These are phyloP conservation scores for Hippocampus kuda DNA, from an alignment of 2,797 vertebrate species.

Conservation along the genomic window DNA sequence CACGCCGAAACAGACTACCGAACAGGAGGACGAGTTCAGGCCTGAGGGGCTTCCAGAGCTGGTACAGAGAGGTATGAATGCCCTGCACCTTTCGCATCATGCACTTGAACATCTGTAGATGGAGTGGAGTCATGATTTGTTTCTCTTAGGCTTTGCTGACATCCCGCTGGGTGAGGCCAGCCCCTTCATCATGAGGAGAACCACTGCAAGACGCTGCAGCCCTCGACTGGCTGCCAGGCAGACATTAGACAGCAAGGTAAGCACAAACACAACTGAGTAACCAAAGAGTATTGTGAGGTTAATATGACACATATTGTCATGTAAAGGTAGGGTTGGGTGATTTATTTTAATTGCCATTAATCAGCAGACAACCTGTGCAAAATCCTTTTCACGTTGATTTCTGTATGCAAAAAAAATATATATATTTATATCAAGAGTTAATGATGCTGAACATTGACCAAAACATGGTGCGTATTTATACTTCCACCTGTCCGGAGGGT, in stretches of 20 bases:
- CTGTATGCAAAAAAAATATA: no score
- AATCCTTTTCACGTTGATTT: no score
- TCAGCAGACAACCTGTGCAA: no score
- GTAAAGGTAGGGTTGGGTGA: no score
- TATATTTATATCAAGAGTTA: no score
- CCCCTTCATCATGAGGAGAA: constrained; percentile 72
- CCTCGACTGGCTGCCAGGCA: constrained; percentile 50
- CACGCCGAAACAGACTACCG: constrained; percentile 26
- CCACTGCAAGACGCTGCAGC: constrained; percentile 65
- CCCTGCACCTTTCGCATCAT: not conserved
- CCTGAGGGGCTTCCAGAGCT: constrained; percentile 78
- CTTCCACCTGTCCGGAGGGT: no score
- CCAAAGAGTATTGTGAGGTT: no score
- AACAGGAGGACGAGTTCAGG: constrained; percentile 49
- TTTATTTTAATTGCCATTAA: no score
- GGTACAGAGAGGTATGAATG: constrained; percentile 73
- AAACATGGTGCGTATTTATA: no score
- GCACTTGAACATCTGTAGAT: not conserved
- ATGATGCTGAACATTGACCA: no score
- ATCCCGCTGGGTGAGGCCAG: constrained; percentile 71
- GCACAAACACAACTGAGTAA: not conserved
- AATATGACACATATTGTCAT: no score
- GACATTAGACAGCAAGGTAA: constrained; percentile 72
- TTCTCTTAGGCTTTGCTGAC: constrained; percentile 72
- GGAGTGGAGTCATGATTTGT: not conserved